A percentile compares a stretch with the other conserved stretches of the same genome.
Evolutionary conservation across 1,140 invertebrate genomes (phyloP).

Genomic region (Macrostomum lignano): DNA sequence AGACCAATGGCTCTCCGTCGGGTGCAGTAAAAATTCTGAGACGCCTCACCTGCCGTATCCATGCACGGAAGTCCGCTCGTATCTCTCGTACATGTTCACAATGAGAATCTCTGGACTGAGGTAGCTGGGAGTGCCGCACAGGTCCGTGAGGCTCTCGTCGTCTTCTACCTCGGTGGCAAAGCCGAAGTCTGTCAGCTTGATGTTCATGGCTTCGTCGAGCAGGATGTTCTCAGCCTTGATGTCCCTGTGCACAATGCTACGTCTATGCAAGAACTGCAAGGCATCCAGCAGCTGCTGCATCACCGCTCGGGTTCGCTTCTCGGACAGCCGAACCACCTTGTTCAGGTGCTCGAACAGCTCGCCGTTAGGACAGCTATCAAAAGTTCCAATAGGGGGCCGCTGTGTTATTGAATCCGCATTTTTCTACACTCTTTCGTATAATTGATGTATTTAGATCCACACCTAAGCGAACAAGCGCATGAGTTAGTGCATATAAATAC

Average conservation of each 20-base stretch:
- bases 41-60: too few relatives aligned
- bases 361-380: constrained; percentile 54
- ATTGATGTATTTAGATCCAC: too few relatives aligned
- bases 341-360: constrained; percentile 96
- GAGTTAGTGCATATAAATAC: too few relatives aligned
- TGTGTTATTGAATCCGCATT: too few relatives aligned
- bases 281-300: constrained; percentile 6
- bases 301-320: constrained; percentile 85
- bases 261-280: constrained; percentile 7
- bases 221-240: constrained; percentile 75
- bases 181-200: constrained; percentile 95
- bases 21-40: too few relatives aligned
- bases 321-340: constrained; percentile 78
- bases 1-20: too few relatives aligned
- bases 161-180: constrained; percentile 37
- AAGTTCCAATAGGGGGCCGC: too few relatives aligned
- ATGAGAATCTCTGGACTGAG: constrained; percentile 78
- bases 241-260: constrained; percentile 8
- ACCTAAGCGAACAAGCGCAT: too few relatives aligned
- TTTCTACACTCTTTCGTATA: too few relatives aligned
- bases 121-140: constrained; percentile 92
- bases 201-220: constrained; percentile 70
- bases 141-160: constrained; percentile 34
- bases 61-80: too few relatives aligned
- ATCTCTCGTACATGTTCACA: constrained; percentile 86